Percentiles rank a stretch among this genome's conserved stretches.
phyloP scores from a whole-genome alignment of 2,113 vertebrate species.

The Ginglymostoma cirratum region DNA sequence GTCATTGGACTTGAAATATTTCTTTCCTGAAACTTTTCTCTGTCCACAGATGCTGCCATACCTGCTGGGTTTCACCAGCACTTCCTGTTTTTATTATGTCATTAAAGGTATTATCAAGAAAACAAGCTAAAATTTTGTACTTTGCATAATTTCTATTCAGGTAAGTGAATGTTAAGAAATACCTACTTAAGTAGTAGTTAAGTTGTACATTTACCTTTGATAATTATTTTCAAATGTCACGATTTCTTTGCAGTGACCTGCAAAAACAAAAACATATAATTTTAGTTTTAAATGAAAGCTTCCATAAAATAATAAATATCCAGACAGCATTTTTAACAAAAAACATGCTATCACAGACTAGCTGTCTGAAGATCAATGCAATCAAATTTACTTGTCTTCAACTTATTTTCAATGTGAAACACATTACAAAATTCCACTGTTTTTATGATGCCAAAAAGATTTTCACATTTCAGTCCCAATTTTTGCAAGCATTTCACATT shows the following conservation, averaged over 20 bases:
- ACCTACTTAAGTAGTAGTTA: neutral
- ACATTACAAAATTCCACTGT: neutral
- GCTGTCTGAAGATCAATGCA: neutral
- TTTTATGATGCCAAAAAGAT: neutral
- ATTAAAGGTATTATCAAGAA: neutral
- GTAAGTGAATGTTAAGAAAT: neutral
- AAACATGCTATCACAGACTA: neutral
- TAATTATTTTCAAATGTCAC: constrained; percentile 21
- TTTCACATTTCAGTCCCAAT: neutral
- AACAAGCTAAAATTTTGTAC: neutral
- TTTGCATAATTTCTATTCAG: neutral
- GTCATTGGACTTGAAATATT: too few relatives aligned
- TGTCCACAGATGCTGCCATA: too few relatives aligned
- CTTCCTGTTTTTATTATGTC: neutral
- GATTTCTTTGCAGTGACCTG: constrained; percentile 27
- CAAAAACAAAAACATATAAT: neutral
- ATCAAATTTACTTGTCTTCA: neutral
- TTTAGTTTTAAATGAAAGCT: neutral
- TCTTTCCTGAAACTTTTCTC: too few relatives aligned
- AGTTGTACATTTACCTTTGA: constrained; percentile 22
- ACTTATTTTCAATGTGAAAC: neutral
- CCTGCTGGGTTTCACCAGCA: too few relatives aligned
- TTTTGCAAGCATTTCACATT: neutral
- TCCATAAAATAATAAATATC: neutral
- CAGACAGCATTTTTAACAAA: neutral